Conservation (phyloP, 2,113 vertebrate genomes). For the Pseudorasbora parva region DNA sequence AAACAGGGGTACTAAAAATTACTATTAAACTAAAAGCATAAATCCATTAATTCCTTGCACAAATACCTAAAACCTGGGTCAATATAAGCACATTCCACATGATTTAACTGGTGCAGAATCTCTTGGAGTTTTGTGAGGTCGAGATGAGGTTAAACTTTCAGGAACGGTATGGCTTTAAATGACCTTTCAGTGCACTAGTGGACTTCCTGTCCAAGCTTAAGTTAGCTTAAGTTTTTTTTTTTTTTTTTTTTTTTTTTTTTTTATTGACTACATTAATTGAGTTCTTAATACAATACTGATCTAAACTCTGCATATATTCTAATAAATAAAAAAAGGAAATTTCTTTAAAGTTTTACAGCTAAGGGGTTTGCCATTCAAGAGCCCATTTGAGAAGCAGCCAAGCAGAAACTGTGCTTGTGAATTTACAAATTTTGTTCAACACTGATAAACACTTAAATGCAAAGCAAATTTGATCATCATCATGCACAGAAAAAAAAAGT, state of each 20-base stretch:
- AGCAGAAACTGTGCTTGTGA: conserved; percentile 2
- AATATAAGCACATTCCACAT: conserved; percentile 3
- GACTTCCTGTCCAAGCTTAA: too few species aligned
- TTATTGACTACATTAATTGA: conserved; percentile 31
- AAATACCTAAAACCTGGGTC: not conserved
- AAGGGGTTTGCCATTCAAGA: not conserved
- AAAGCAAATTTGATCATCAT: not conserved
- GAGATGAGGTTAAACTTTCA: conserved; percentile 15
- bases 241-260: too few species aligned
- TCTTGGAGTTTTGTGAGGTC: conserved; percentile 35
- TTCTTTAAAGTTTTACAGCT: not conserved
- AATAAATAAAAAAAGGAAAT: too few species aligned
- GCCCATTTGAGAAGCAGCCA: not conserved
- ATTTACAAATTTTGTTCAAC: not conserved
- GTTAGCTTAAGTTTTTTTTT: too few species aligned
- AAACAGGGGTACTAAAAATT: too few species aligned
- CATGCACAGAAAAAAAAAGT: conserved; percentile 15
- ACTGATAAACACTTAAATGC: not conserved
- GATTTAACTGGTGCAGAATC: conserved; percentile 17
- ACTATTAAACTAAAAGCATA: conserved; percentile 2
- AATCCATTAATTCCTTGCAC: not conserved
- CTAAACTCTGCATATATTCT: too few species aligned
- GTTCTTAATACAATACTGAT: conserved; percentile 5
- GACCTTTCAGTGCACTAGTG: conserved; percentile 44
- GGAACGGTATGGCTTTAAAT: conserved; percentile 42